Evolutionary conservation across 2,888 invertebrate genomes (phyloP).

Genomic region (Theretra japonica): DNA sequence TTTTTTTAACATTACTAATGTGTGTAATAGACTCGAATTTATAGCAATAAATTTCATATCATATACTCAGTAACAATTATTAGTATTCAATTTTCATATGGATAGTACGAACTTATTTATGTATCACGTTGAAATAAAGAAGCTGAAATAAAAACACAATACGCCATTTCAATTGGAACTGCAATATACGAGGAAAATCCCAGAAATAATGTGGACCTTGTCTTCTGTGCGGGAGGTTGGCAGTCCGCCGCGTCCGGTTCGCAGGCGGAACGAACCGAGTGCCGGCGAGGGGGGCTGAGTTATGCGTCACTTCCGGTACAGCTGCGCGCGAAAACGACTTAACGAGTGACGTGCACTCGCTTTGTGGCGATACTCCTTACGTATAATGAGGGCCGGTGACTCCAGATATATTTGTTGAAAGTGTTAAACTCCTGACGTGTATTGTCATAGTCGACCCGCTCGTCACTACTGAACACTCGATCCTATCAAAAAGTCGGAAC

Average conservation of each 20-base stretch:
- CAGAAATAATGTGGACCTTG: neutral
- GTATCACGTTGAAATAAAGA: neutral
- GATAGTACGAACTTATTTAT: too few relatives aligned
- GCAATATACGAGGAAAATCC: neutral
- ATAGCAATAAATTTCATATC: too few relatives aligned
- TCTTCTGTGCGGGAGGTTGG: neutral
- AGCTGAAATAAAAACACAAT: neutral
- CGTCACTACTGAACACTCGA: too few relatives aligned
- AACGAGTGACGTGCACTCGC: constrained; percentile 5
- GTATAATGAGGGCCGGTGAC: neutral
- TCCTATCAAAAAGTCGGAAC: too few relatives aligned
- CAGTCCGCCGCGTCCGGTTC: constrained; percentile 11
- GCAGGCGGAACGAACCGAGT: neutral
- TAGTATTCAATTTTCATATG: too few relatives aligned
- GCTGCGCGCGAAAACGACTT: constrained; percentile 13
- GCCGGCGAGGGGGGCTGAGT: neutral
- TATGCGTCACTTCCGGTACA: constrained; percentile 21
- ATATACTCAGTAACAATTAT: too few relatives aligned
- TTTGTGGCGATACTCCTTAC: neutral
- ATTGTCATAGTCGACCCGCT: too few relatives aligned
- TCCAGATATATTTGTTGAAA: neutral
- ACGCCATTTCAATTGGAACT: neutral
- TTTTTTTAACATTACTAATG: too few relatives aligned
- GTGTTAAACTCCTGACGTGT: too few relatives aligned
- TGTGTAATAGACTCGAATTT: too few relatives aligned